Conservation (phyloP, 2,113 vertebrate genomes). For the Phalacrocorax aristotelis region DNA sequence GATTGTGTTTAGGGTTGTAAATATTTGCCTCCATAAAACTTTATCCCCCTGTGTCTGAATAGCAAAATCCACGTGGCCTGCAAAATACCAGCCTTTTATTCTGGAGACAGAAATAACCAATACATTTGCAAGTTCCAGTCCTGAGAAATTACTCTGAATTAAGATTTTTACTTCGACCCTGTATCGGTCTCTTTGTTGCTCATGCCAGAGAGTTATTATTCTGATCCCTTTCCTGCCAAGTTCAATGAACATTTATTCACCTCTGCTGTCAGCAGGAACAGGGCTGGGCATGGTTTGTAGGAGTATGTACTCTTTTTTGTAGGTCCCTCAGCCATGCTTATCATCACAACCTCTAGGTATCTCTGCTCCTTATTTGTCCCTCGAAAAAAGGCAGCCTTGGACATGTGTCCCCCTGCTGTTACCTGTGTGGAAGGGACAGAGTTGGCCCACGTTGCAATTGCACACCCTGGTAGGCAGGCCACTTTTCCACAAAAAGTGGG, state of each 20-base stretch:
- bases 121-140: background rate
- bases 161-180: background rate
- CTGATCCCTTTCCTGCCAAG: background rate
- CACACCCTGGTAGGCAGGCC: background rate
- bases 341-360: background rate
- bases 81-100: background rate
- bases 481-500: background rate
- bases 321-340: background rate
- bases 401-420: background rate
- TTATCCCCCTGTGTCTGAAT: background rate
- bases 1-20: background rate
- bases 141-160: conserved; percentile 14
- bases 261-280: background rate
- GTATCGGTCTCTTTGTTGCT: background rate
- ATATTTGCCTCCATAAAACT: background rate
- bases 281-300: background rate
- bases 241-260: background rate
- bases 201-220: background rate
- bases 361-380: background rate
- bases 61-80: background rate
- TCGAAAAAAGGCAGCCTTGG: background rate
- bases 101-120: background rate
- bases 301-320: background rate
- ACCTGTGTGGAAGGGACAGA: background rate
- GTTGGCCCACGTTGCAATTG: background rate